Conservation (phyloP, 2,113 vertebrate genomes). For the Irena cyanogastra region DNA sequence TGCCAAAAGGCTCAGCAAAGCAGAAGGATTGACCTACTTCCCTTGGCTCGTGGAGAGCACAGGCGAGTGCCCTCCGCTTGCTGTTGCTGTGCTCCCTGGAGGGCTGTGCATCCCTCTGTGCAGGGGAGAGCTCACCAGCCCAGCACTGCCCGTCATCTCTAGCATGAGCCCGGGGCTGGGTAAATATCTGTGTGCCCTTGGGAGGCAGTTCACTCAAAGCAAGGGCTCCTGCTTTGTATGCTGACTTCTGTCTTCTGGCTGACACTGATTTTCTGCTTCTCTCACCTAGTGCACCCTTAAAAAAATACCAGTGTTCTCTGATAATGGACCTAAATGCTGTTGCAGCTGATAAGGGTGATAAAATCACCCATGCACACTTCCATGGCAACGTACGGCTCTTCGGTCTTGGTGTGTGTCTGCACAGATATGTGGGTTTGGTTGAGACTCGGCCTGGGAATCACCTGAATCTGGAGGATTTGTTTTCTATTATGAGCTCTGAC, state of each 20-base stretch:
- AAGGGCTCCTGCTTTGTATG: background rate
- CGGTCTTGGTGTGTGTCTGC: accelerated
- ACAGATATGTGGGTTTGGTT: background rate
- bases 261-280: background rate
- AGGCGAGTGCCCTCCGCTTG: background rate
- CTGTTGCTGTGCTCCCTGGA: background rate
- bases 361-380: background rate
- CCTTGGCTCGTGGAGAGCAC: background rate
- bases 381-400: background rate
- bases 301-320: background rate
- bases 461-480: background rate
- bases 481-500: background rate
- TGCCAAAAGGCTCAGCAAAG: constrained; percentile 58
- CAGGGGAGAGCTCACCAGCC: background rate
- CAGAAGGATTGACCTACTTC: constrained; percentile 71
- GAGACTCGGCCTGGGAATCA: background rate
- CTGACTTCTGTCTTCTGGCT: background rate
- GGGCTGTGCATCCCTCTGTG: background rate
- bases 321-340: constrained; percentile 5
- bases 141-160: background rate
- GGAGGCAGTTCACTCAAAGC: background rate
- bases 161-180: accelerated
- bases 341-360: constrained; percentile 23
- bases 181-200: background rate
- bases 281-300: background rate